Conservation (phyloP, 2,888 invertebrate genomes). For the Zele albiditarsus region DNA sequence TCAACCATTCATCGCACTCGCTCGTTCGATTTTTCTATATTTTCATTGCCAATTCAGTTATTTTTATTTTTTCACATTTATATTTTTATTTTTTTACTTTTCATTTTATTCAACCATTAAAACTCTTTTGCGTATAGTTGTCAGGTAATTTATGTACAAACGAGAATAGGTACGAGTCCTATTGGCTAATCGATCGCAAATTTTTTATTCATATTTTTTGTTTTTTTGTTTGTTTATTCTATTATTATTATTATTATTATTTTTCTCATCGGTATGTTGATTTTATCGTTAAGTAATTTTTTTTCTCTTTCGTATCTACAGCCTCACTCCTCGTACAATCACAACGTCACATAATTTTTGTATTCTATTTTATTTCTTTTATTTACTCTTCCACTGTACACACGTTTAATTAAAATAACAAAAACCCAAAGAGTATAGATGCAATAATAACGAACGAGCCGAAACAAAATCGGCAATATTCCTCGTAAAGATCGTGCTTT, state of each 20-base stretch:
- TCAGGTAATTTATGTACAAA: conserved; percentile 52
- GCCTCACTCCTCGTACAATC: conserved; percentile 42
- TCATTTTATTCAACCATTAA: conserved; percentile 26
- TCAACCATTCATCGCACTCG: conserved; percentile 29
- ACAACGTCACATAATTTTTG: conserved; percentile 49
- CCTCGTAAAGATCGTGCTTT: conserved; percentile 30
- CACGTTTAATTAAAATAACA: conserved; percentile 64
- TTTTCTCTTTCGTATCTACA: conserved; percentile 22
- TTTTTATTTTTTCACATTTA: conserved; percentile 31
- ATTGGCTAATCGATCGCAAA: conserved; percentile 50
- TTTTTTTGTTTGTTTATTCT: too few species aligned
- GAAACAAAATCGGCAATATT: conserved; percentile 36
- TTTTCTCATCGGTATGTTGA: conserved; percentile 10
- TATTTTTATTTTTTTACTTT: conserved; percentile 9
- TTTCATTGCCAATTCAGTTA: conserved; percentile 33
- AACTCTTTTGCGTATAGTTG: conserved; percentile 36
- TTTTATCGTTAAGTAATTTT: conserved; percentile 24
- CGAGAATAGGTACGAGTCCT: conserved; percentile 50
- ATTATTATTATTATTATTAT: conserved; percentile 29
- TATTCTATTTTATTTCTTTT: conserved; percentile 42
- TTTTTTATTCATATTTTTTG: conserved; percentile 33
- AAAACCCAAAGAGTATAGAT: conserved; percentile 58
- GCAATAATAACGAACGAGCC: conserved; percentile 59
- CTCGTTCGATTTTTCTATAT: conserved; percentile 36
- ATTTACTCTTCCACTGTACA: conserved; percentile 45